These are phyloP conservation scores for Nycteola revayana DNA, from an alignment of 2,888 invertebrate genomes.

Conservation along the genomic window DNA sequence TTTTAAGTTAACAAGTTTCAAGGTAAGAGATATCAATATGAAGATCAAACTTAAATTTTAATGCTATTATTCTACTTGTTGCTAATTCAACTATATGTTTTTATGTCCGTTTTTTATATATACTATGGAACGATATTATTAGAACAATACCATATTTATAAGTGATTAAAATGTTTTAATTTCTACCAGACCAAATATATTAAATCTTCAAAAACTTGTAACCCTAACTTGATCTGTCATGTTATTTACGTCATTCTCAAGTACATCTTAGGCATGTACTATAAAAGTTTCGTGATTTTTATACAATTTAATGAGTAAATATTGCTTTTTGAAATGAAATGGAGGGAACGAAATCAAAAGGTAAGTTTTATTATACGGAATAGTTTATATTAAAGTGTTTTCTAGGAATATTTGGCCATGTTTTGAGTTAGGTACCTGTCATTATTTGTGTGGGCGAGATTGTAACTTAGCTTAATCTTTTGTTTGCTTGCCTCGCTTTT, in stretches of 20 bases:
- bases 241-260: slow-evolving; percentile 31
- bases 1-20: no score
- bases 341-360: slow-evolving; percentile 62
- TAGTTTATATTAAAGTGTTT: slow-evolving; percentile 1
- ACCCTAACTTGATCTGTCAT: slow-evolving; percentile 24
- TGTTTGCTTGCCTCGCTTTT: slow-evolving; percentile 55
- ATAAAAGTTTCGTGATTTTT: slow-evolving; percentile 35
- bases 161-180: no score
- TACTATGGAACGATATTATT: no score
- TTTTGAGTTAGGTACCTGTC: slow-evolving; percentile 51
- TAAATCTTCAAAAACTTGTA: slow-evolving; percentile 9
- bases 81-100: no score
- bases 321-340: slow-evolving; percentile 63
- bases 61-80: no score
- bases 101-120: no score
- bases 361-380: slow-evolving; percentile 37
- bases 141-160: no score
- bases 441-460: slow-evolving; percentile 69
- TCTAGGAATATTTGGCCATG: slow-evolving; percentile 27
- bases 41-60: no score
- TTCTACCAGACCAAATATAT: no score
- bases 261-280: slow-evolving; percentile 27
- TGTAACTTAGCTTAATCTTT: slow-evolving; percentile 59
- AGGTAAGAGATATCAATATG: no score
- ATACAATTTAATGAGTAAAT: slow-evolving; percentile 34